phyloP scores from a whole-genome alignment of 2,797 vertebrate species.

The Gastrophryne carolinensis region DNA sequence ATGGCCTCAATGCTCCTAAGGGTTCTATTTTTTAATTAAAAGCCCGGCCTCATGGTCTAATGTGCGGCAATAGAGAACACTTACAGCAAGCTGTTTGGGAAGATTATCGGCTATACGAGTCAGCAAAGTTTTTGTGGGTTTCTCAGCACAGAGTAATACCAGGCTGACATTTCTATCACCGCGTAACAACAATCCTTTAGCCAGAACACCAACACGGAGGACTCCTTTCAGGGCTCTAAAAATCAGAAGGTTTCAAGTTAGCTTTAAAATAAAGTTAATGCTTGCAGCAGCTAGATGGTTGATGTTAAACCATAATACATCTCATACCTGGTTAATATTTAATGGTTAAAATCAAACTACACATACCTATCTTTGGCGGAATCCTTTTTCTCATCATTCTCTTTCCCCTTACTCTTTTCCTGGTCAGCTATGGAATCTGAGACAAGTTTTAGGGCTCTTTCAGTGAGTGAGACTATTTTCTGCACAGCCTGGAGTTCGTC shows the following conservation, averaged over 20 bases:
- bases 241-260: slow-evolving; percentile 9
- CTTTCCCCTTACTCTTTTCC: slow-evolving; percentile 82
- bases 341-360: slow-evolving; percentile 2
- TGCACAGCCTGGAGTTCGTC: slow-evolving; percentile 96
- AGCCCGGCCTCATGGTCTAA: too few relatives aligned
- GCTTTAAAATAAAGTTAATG: too few relatives aligned
- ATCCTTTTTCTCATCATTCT: slow-evolving; percentile 83
- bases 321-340: not conserved
- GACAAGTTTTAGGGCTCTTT: slow-evolving; percentile 93
- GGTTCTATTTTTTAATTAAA: too few relatives aligned
- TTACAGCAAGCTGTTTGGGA: slow-evolving; percentile 93
- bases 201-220: slow-evolving; percentile 92
- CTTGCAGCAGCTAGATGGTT: too few relatives aligned
- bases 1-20: too few relatives aligned
- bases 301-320: too few relatives aligned
- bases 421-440: slow-evolving; percentile 92
- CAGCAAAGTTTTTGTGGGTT: slow-evolving; percentile 85
- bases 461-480: slow-evolving; percentile 97
- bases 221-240: slow-evolving; percentile 89
- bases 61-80: slow-evolving; percentile 53
- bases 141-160: slow-evolving; percentile 92
- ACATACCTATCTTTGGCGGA: slow-evolving; percentile 71
- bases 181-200: slow-evolving; percentile 93
- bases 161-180: slow-evolving; percentile 94
- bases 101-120: slow-evolving; percentile 88